These are phyloP conservation scores for Melipona beecheii DNA, from an alignment of 2,888 invertebrate genomes.

Conservation along the genomic window DNA sequence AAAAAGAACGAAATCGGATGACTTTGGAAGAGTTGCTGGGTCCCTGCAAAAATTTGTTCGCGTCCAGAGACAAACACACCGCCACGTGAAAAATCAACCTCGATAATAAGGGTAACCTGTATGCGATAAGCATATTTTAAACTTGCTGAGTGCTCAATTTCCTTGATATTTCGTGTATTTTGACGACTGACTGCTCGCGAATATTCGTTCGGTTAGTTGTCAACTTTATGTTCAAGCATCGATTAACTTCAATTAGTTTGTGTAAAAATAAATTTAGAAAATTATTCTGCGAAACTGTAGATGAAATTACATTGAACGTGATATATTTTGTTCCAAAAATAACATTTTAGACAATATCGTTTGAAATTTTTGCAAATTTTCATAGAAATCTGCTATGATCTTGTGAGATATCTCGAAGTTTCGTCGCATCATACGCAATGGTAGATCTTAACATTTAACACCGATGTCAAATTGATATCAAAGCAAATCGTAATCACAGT, in stretches of 20 bases:
- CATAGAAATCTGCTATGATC: neutral
- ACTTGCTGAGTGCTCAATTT: neutral
- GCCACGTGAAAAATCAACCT: slow-evolving; percentile 30
- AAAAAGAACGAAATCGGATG: slow-evolving; percentile 68
- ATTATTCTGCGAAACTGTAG: neutral
- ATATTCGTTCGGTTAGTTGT: neutral
- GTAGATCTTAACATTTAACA: too few relatives aligned
- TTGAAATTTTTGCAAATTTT: neutral
- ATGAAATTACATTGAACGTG: neutral
- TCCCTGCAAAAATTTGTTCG: slow-evolving; percentile 53
- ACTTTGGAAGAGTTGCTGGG: slow-evolving; percentile 63
- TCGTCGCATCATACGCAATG: too few relatives aligned
- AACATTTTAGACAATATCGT: neutral
- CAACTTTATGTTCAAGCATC: neutral
- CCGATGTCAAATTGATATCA: too few relatives aligned
- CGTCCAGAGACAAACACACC: slow-evolving; percentile 30
- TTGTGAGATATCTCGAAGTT: too few relatives aligned
- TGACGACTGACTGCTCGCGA: neutral
- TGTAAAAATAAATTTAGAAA: neutral
- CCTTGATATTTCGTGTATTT: neutral
- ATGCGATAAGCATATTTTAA: slow-evolving; percentile 19
- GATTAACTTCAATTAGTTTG: neutral
- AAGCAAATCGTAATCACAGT: too few relatives aligned
- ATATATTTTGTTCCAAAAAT: neutral
- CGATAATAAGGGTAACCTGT: slow-evolving; percentile 19